phyloP scores from a whole-genome alignment of 2,888 invertebrate genomes.

The Parapristionchus giblindavisi region DNA sequence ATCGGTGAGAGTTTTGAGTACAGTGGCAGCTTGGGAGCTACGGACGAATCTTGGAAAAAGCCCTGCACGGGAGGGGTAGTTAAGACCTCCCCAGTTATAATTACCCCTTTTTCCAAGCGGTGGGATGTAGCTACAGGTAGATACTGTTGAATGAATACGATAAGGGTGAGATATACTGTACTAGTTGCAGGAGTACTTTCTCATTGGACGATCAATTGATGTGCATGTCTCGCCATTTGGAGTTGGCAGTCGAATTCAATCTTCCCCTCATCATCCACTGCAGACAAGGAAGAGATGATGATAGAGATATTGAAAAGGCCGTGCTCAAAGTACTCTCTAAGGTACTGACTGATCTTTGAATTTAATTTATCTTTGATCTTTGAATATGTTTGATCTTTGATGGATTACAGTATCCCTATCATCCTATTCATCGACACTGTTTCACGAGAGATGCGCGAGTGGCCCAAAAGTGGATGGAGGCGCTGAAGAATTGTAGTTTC shows the following conservation, averaged over 20 bases:
- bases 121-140: no score
- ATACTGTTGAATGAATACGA: no score
- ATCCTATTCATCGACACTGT: slow-evolving; percentile 28
- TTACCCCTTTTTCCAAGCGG: no score
- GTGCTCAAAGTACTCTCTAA: slow-evolving; percentile 1
- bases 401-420: slow-evolving; percentile 10
- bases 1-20: no score
- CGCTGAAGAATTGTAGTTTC: not conserved
- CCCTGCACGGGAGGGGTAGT: no score
- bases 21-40: no score
- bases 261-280: slow-evolving; percentile 28
- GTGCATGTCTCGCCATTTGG: not conserved
- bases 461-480: slow-evolving; percentile 15
- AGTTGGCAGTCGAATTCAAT: slow-evolving; percentile 2
- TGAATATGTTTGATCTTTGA: not conserved
- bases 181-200: not conserved
- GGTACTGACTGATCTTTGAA: not conserved
- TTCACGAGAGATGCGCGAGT: slow-evolving; percentile 11
- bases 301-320: not conserved
- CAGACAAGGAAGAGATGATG: not conserved
- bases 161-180: no score
- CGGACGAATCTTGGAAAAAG: no score
- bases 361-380: not conserved
- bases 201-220: slow-evolving; percentile 5
- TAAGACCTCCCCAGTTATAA: no score